phyloP scores from a whole-genome alignment of 2,888 invertebrate species.

The Actias luna region DNA sequence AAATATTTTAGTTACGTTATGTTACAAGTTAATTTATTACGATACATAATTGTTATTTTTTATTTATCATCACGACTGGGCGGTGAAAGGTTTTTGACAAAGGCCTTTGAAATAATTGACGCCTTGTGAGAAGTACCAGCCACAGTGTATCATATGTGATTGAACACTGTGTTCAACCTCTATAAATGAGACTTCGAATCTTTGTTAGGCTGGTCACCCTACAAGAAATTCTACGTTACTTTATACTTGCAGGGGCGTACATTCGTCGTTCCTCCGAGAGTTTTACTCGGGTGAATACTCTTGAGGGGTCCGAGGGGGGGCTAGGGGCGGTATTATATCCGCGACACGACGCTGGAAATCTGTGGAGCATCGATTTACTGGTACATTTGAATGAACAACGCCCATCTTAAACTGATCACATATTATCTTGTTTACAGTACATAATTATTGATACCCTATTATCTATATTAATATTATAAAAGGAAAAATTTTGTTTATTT shows the following conservation, averaged over 20 bases:
- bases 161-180: too few species aligned
- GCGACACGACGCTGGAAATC: constrained; percentile 9
- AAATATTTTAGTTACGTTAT: too few species aligned
- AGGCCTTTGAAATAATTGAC: too few species aligned
- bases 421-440: neutral
- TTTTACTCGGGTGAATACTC: constrained; percentile 4
- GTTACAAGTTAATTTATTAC: too few species aligned
- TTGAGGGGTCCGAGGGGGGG: neutral
- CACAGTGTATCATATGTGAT: too few species aligned
- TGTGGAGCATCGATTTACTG: constrained; percentile 8
- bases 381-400: constrained; percentile 9
- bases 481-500: too few species aligned
- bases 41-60: too few species aligned
- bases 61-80: too few species aligned
- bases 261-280: neutral
- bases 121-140: neutral
- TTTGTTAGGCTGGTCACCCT: constrained; percentile 4
- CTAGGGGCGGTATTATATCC: constrained; percentile 1
- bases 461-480: too few species aligned
- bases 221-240: constrained; percentile 2
- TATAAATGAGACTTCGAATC: neutral
- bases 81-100: too few species aligned
- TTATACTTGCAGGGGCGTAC: neutral
- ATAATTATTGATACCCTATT: neutral
- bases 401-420: constrained; percentile 8